phyloP scores from a whole-genome alignment of 2,888 invertebrate genomes.

The Mellilla xanthometata region DNA sequence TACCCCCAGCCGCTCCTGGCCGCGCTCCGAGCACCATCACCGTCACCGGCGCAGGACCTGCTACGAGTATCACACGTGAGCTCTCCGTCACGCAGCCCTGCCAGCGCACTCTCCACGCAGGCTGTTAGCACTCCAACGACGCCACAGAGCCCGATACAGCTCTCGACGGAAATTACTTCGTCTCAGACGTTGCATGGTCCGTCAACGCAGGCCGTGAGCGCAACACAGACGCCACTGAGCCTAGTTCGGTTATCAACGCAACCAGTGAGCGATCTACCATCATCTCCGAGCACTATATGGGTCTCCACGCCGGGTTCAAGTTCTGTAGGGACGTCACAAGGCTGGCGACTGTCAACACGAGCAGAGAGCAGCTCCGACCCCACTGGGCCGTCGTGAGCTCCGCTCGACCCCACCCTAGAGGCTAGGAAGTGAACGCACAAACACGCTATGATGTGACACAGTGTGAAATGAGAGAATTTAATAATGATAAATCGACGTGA shows the following conservation, averaged over 20 bases:
- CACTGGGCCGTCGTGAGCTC: conserved; percentile 50
- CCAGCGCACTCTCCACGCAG: too few species aligned
- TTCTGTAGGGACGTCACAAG: too few species aligned
- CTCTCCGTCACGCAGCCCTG: too few species aligned
- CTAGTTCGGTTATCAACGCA: too few species aligned
- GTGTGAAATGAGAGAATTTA: conserved; percentile 51
- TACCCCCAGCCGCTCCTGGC: conserved; percentile 35
- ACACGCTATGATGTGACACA: conserved; percentile 39
- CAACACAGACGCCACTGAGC: too few species aligned
- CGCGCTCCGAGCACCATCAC: conserved; percentile 29
- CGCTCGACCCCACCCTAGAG: conserved; percentile 14
- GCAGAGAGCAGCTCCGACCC: conserved; percentile 23
- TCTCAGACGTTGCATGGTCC: too few species aligned
- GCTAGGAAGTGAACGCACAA: conserved; percentile 42
- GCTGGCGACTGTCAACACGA: background rate
- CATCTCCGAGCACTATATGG: too few species aligned
- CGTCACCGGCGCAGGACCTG: conserved; percentile 20
- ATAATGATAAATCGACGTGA: conserved; percentile 45
- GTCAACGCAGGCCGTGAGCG: too few species aligned
- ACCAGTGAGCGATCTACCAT: too few species aligned
- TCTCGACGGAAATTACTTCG: conserved; percentile 11
- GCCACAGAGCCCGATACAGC: conserved; percentile 35
- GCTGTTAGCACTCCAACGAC: background rate
- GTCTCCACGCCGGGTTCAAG: too few species aligned
- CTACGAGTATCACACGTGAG: background rate